Percentiles rank a stretch among this genome's conserved stretches.
These are phyloP conservation scores for Sebastiscus tertius DNA, from an alignment of 2,797 vertebrate species.

Conservation along the genomic window DNA sequence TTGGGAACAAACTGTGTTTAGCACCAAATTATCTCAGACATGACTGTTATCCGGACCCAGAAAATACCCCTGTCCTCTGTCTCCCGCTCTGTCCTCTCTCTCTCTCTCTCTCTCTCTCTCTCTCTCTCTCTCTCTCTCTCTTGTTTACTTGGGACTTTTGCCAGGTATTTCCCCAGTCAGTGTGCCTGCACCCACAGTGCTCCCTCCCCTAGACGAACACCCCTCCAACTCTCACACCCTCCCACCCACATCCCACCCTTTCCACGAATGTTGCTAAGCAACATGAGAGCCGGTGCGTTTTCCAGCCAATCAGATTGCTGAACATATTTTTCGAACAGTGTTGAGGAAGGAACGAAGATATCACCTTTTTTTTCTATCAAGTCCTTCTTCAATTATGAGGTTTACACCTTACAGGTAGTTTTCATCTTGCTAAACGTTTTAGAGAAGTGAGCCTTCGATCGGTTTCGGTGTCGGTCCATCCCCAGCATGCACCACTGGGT, in stretches of 20 bases:
- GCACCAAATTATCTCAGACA: conserved; percentile 27
- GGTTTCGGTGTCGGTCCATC: not conserved
- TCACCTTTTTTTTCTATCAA: not conserved
- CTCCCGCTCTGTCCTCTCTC: conserved; percentile 23
- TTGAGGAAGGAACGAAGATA: conserved; percentile 30
- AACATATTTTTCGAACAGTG: conserved; percentile 65
- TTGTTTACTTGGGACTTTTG: conserved; percentile 81
- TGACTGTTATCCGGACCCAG: conserved; percentile 58
- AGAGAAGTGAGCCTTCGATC: conserved; percentile 7
- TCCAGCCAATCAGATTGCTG: conserved; percentile 71
- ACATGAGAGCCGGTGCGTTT: conserved; percentile 68
- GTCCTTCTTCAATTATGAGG: not conserved
- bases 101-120: conserved; percentile 5
- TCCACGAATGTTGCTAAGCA: conserved; percentile 77
- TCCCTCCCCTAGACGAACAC: conserved; percentile 61
- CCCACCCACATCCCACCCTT: conserved; percentile 50
- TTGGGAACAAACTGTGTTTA: conserved; percentile 18
- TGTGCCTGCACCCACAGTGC: conserved; percentile 63
- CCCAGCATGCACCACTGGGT: conserved; percentile 66
- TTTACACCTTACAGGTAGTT: not conserved
- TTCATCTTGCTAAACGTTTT: not conserved
- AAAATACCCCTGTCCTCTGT: conserved; percentile 39
- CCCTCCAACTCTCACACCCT: conserved; percentile 34
- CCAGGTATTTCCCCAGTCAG: conserved; percentile 84
- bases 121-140: conserved; percentile 4